Evolutionary conservation across 2,113 vertebrate species (phyloP).

Genomic region (Cephalopterus ornatus): DNA sequence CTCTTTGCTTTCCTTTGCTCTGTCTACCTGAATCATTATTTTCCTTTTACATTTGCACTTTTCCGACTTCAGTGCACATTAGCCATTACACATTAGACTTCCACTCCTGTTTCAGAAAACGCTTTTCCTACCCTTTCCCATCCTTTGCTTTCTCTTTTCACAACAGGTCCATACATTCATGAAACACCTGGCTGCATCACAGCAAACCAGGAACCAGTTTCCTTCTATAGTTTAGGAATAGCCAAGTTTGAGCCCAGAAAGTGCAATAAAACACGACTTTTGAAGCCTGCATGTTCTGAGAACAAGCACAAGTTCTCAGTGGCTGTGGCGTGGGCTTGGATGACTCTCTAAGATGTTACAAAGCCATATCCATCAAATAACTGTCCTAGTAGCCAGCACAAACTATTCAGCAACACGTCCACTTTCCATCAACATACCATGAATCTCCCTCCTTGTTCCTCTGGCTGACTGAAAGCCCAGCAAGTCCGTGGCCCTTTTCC

Average conservation of each 20-base stretch:
- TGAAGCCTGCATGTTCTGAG: neutral
- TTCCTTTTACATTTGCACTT: neutral
- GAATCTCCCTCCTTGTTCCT: slow-evolving; percentile 16
- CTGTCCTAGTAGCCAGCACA: neutral
- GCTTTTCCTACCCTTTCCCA: neutral
- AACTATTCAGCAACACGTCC: neutral
- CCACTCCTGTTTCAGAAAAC: neutral
- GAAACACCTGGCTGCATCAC: rapidly evolving
- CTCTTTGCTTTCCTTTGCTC: neutral
- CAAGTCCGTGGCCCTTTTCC: neutral
- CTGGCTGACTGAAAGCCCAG: neutral
- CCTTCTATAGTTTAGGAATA: neutral
- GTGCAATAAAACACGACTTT: rapidly evolving
- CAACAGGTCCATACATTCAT: rapidly evolving
- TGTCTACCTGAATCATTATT: neutral
- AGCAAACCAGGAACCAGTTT: neutral
- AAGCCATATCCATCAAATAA: neutral
- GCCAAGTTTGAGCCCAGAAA: neutral
- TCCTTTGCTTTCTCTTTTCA: neutral
- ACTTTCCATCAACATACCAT: neutral
- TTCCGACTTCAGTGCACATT: neutral
- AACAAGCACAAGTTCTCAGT: rapidly evolving
- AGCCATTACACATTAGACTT: neutral
- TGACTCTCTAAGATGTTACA: neutral
- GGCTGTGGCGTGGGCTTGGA: neutral